These are phyloP conservation scores for Nannoperca australis DNA, from an alignment of 2,797 vertebrate genomes.

Conservation along the genomic window DNA sequence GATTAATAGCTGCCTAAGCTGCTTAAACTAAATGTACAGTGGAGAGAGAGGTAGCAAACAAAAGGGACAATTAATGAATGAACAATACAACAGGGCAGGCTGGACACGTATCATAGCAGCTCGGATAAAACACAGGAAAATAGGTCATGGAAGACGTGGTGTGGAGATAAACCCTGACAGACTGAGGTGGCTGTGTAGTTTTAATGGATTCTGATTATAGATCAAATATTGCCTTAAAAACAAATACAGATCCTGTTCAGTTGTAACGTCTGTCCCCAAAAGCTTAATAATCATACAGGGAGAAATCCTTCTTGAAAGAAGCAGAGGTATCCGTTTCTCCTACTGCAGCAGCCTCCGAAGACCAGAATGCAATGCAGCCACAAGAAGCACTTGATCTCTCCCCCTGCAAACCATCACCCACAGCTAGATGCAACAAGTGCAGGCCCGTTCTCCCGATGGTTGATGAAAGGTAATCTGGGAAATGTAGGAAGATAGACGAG, in stretches of 20 bases:
- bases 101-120: not conserved
- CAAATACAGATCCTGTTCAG: not conserved
- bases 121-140: constrained; percentile 2
- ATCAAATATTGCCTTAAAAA: not conserved
- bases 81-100: not conserved
- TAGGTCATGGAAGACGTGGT: constrained; percentile 23
- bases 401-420: not conserved
- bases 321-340: not conserved
- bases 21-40: constrained; percentile 57
- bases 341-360: not conserved
- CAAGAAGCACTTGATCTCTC: not conserved
- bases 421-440: constrained; percentile 14
- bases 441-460: not conserved
- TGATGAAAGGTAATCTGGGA: not conserved
- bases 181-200: not conserved
- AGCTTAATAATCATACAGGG: not conserved
- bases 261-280: not conserved
- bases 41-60: constrained; percentile 32
- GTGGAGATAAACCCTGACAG: not conserved
- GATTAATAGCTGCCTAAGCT: constrained; percentile 70
- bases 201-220: no score
- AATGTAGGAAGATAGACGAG: not conserved
- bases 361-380: not conserved
- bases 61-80: constrained; percentile 43
- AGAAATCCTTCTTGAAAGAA: not conserved